Evolutionary conservation across 1,140 invertebrate genomes (phyloP).

Genomic region (Rhizoglyphus robini): DNA sequence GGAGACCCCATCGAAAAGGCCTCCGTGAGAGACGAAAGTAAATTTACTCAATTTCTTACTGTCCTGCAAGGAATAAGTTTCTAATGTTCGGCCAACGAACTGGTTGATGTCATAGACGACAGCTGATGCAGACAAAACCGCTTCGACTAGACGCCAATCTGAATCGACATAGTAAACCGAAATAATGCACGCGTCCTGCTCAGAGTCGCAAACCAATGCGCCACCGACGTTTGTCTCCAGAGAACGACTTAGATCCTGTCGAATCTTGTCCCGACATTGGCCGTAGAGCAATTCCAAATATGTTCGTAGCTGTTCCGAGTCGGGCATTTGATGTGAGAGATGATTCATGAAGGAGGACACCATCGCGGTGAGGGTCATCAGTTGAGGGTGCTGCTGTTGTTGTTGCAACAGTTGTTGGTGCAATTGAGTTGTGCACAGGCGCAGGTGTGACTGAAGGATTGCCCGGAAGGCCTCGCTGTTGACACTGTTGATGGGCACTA

Average conservation of each 20-base stretch:
- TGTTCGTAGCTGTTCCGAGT: slow-evolving; percentile 1
- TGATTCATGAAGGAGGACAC: slow-evolving; percentile 6
- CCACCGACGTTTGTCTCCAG: slow-evolving; percentile 17
- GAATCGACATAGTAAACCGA: slow-evolving; percentile 19
- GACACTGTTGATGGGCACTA: slow-evolving; percentile 13
- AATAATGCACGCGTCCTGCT: slow-evolving; percentile 19
- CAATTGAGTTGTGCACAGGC: background rate
- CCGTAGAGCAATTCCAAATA: slow-evolving; percentile 1
- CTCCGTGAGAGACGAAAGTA: slow-evolving; percentile 21
- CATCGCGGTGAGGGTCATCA: background rate
- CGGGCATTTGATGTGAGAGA: slow-evolving; percentile 5
- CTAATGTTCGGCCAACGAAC: slow-evolving; percentile 19
- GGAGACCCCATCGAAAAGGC: slow-evolving; percentile 21
- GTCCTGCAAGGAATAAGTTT: slow-evolving; percentile 18
- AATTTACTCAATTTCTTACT: slow-evolving; percentile 19
- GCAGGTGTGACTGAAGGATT: slow-evolving; percentile 10
- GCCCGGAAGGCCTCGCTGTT: slow-evolving; percentile 16
- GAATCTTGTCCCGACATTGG: background rate
- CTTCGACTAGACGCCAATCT: slow-evolving; percentile 19
- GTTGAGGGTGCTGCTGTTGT: background rate
- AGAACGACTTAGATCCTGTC: background rate
- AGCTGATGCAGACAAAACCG: slow-evolving; percentile 12
- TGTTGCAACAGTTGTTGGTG: slow-evolving; percentile 1
- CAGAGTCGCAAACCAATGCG: slow-evolving; percentile 20
- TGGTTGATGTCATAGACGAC: slow-evolving; percentile 12